Evolutionary conservation across 2,113 vertebrate species (phyloP), one percentile per base, ranked within the genome.

Genomic region (Capricornis sumatraensis): DNA sequence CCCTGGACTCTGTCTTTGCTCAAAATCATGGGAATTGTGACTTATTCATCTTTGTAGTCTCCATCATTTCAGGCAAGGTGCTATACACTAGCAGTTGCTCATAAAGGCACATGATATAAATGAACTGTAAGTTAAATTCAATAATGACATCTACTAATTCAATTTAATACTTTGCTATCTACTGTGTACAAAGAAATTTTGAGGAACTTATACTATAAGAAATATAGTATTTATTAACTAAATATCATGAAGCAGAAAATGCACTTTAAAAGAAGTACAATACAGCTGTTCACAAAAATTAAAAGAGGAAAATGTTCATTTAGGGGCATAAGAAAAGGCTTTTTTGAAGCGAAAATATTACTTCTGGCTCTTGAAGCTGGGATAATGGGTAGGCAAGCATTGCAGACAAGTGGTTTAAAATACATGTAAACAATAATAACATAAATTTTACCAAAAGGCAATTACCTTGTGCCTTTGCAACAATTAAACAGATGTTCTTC

Each of bases 371-470:
- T 78, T 83, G 14, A 94, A 89, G 67, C 47, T 23, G 8, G 60
- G 62, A 55, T 93, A 81, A 86, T 13, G 15, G 52, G 47, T 33
- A 83, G 62, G 23, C 21, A 92, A 94, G 89, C 2, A 19, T 79
- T 83, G 62, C 25, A 92, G 30, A 47, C 16, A 91, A 93, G 40
- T 43, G 17, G 30, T 89, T n/a, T 92, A n/a, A 92, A 95, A 95
- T 82, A 19, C n/a, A 67, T 9, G 30, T n/a, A 36, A 91, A 74
- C 13, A 83, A 83, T 58, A 45, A 83, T 19, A 55, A 58, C 40
- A 94, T 55, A 43, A 28, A 92, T 89, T 92, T 92, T 50, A 90
- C 89, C 53, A 82, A 94, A 96, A 25, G 50, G 58, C 67, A 89
- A 33, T 55, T 96, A 71, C 95, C 50, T 33, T 82, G 25, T 89